Conservation (phyloP, 2,113 vertebrate genomes). For the Tenebrosternarchus preto region DNA sequence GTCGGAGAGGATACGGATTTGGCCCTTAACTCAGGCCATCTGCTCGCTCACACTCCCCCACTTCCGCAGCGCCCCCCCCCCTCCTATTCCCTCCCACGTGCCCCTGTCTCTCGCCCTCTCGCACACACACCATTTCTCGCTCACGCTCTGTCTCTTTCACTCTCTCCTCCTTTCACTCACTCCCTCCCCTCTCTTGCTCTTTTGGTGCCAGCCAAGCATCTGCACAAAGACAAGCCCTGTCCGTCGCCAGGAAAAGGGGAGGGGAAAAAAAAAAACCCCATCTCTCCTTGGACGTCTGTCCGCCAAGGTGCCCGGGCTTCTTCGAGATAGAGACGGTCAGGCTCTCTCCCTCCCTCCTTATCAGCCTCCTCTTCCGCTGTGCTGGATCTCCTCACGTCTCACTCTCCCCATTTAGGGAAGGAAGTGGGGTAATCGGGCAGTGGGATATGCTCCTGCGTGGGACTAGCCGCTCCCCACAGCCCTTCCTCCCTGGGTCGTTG, state of each 20-base stretch:
- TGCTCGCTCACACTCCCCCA: conserved; percentile 25
- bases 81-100: neutral
- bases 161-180: neutral
- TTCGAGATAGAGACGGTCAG: neutral
- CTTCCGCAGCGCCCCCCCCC: neutral
- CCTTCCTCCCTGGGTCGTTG: too few relatives aligned
- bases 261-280: too few relatives aligned
- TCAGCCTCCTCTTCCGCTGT: conserved; percentile 1
- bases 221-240: conserved; percentile 39
- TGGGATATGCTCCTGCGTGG: neutral
- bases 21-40: conserved; percentile 49
- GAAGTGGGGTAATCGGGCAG: conserved; percentile 16
- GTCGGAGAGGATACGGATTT: conserved; percentile 51
- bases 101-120: conserved; percentile 34
- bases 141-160: neutral
- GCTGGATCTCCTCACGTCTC: conserved; percentile 10
- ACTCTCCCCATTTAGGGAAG: conserved; percentile 19
- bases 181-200: conserved; percentile 28
- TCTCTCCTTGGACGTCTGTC: conserved; percentile 24
- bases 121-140: neutral
- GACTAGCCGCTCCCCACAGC: too few relatives aligned
- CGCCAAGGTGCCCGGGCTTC: conserved; percentile 21
- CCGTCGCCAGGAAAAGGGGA: conserved; percentile 11
- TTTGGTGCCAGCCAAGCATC: conserved; percentile 34
- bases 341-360: conserved; percentile 13